Evolutionary conservation across 2,113 vertebrate genomes (phyloP), one percentile per base, ranked within the genome.

Genomic region (Engystomops pustulosus): DNA sequence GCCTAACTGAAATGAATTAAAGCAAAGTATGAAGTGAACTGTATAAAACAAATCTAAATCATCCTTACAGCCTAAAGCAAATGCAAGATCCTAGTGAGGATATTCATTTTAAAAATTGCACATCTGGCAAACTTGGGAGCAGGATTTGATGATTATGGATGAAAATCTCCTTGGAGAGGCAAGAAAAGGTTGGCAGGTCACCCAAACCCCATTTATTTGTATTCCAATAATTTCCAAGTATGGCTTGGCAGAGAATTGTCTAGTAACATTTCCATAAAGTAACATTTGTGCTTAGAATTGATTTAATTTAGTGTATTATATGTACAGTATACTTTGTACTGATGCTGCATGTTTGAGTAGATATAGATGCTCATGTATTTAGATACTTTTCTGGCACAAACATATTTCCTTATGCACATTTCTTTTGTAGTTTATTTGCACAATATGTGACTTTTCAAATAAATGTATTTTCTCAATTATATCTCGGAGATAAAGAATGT

Each of bases 121-220:
- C 62, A 67, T 20, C 62, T 67, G 17, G 17, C 62, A 67, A 67
- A 67, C 17, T 2, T 36, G 17, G 62, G 18, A 18, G 62, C 62
- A 20, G 30, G 17, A 67, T 17, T 36, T 36, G 30, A 67, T 67
- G 32, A 36, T 67, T 67, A 67, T 67, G 62, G 32, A 67, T 67
- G 62, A 36, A 18, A 2, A 36, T 18, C 7, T 34, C 62, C 62
- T 62, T 36, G 15, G 30, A 36, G 32, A 67, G 62, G 15, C 30
- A 20, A 67, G 32, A 67, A 32, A 67, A 67, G 62, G 62, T 67
- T 67, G 15, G 36, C 7, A 67, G 62, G 32, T 67, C n/a, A 67
- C 12, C 15, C 30, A 65, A 65, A 34, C 15, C 18, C 17, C 62
- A 67, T 67, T 67, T 36, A 67, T 67, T 20, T 34, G 7, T 36